Conservation (phyloP, 1,140 invertebrate genomes). For the Drosophila arawakana region DNA sequence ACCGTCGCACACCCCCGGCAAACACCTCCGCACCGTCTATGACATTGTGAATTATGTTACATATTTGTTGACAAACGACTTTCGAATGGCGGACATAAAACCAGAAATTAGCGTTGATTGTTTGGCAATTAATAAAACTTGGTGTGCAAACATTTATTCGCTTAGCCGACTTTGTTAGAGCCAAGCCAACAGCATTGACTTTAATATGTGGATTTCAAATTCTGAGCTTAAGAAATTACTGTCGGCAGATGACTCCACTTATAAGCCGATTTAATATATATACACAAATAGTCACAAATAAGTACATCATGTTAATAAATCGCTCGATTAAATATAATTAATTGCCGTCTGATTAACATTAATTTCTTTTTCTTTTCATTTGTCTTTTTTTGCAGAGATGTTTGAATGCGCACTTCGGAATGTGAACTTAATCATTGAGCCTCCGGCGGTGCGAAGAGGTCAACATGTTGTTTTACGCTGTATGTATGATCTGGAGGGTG, state of each 20-base stretch:
- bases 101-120: constrained; percentile 77
- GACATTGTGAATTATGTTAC: constrained; percentile 69
- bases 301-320: too few species aligned
- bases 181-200: background rate
- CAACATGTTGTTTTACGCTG: constrained; percentile 89
- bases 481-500: constrained; percentile 90
- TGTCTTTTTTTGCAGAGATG: constrained; percentile 47
- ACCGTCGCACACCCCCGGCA: constrained; percentile 32
- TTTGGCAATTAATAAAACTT: constrained; percentile 76
- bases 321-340: background rate
- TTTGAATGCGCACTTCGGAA: constrained; percentile 84
- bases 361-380: constrained; percentile 2
- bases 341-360: background rate
- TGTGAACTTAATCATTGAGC: constrained; percentile 86
- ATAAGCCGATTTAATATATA: too few species aligned
- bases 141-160: constrained; percentile 31
- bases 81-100: constrained; percentile 71
- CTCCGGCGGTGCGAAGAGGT: constrained; percentile 87
- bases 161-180: background rate
- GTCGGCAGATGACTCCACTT: too few species aligned
- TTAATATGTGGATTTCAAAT: too few species aligned
- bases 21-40: background rate
- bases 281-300: too few species aligned
- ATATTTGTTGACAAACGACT: constrained; percentile 79
- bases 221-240: too few species aligned